phyloP scores from a whole-genome alignment of 2,113 vertebrate genomes.

The Melanerpes formicivorus region DNA sequence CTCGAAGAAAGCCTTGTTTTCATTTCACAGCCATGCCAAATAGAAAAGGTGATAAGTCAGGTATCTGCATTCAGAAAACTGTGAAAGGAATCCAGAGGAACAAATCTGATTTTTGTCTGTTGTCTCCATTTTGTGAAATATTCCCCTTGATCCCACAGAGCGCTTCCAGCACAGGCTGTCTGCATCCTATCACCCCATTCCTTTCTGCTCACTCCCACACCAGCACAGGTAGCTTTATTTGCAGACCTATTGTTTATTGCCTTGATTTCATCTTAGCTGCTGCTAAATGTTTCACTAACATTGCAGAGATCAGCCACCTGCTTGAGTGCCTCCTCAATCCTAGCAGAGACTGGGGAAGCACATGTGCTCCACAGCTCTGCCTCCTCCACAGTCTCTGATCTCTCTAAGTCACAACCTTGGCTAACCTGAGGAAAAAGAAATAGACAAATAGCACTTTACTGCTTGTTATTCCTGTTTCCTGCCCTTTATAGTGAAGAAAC shows the following conservation, averaged over 20 bases:
- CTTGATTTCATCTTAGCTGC: neutral
- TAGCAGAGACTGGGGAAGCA: neutral
- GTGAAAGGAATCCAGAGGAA: neutral
- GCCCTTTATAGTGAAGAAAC: neutral
- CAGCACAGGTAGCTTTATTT: neutral
- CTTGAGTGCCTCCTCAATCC: neutral
- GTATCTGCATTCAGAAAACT: neutral
- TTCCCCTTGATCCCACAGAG: neutral
- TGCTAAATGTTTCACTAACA: neutral
- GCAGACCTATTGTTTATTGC: neutral
- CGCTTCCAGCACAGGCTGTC: neutral
- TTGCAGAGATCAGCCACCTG: neutral
- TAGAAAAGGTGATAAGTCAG: neutral
- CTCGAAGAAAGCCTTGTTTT: neutral
- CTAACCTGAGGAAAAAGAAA: neutral
- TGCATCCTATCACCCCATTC: rapidly evolving
- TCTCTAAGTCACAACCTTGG: neutral
- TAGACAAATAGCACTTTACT: neutral
- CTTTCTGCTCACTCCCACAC: neutral
- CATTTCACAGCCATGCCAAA: neutral
- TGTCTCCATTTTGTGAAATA: neutral
- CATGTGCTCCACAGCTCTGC: neutral
- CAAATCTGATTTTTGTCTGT: neutral
- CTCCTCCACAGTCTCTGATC: rapidly evolving
- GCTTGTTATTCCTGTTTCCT: neutral